Percentiles rank a stretch among this genome's conserved stretches.
These are phyloP conservation scores for Aporophyla lueneburgensis DNA, from an alignment of 2,888 invertebrate genomes.

Conservation along the genomic window DNA sequence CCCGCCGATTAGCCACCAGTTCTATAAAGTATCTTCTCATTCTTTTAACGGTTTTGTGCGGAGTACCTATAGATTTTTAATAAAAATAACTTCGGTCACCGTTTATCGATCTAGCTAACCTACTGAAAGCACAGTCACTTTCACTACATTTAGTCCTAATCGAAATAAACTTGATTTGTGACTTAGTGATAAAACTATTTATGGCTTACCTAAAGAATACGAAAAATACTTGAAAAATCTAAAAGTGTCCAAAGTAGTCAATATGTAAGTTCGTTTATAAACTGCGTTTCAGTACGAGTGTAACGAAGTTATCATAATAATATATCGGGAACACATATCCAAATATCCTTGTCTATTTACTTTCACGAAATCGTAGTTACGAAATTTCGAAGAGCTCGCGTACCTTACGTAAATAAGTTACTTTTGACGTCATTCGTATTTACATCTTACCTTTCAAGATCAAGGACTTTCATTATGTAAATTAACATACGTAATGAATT, in stretches of 20 bases:
- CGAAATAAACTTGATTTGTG: not conserved
- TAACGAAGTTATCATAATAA: slow-evolving; percentile 14
- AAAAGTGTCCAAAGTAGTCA: not conserved
- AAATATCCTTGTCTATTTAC: slow-evolving; percentile 13
- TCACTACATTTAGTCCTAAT: not conserved
- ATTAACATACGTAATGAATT: slow-evolving; percentile 13
- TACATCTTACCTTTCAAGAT: slow-evolving; percentile 36
- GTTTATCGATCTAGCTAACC: slow-evolving; percentile 9
- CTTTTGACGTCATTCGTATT: slow-evolving; percentile 50
- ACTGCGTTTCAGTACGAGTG: slow-evolving; percentile 17
- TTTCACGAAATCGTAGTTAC: slow-evolving; percentile 20
- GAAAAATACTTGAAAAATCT: not conserved
- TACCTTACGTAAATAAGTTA: slow-evolving; percentile 39
- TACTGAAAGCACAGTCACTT: slow-evolving; percentile 17
- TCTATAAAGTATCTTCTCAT: slow-evolving; percentile 23
- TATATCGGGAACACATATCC: slow-evolving; percentile 13
- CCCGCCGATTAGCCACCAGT: slow-evolving; percentile 42
- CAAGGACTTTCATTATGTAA: slow-evolving; percentile 31
- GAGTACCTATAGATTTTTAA: slow-evolving; percentile 35
- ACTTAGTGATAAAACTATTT: not conserved
- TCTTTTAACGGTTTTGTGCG: slow-evolving; percentile 21
- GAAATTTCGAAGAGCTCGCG: slow-evolving; percentile 30
- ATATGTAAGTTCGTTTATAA: slow-evolving; percentile 24
- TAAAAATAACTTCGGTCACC: slow-evolving; percentile 40
- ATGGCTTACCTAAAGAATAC: not conserved